Evolutionary conservation across 1,140 invertebrate species (phyloP), one percentile per base, ranked within the genome.

Genomic region (Psix sp.): DNA sequence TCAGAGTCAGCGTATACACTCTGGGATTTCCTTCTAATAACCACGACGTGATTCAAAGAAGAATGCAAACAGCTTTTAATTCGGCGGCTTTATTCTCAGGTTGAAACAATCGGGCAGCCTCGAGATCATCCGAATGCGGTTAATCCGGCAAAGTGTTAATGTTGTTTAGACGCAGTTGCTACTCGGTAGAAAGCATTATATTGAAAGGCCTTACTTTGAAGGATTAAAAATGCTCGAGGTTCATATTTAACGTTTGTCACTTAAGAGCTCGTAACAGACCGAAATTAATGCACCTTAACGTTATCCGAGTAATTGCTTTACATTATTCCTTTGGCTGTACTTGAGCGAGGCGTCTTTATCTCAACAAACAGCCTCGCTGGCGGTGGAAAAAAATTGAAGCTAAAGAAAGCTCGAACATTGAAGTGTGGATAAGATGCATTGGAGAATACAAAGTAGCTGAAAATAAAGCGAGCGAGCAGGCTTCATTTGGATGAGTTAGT

Each of bases 271-370:
- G 18, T 39, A 57, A 46, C 52, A 43, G 11, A 24, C 39, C 26
- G 29, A 43, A 56, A 31, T 51, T 35, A 51, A 51, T 48, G 38
- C 45, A 42, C 5, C 59, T 45, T 40, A 63, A 52, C 40, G 45
- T 45, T 31, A 52, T 52, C 40, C 48, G 9, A 33, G 49, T 65
- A 66, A 66, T 66, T 66, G 51, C 49, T 65, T 48, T 38, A 56
- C 49, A 65, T 54, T 65, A 65, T 65, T 65, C 17, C 49, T 65
- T 65, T 48, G 29, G 11, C 24, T 6, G 35, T 17, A 20, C 16
- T 49, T 40, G 11, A 20, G 43, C 9, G 33, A 49, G 24, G 13
- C 45, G 36, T 49, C 35, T 42, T 49, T 62, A 33, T 36, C 24
- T 7, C 42, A 33, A 38, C 36, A 65, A 65, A 65, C 48, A 52